Evolutionary conservation across 2,113 vertebrate species (phyloP), one percentile per base, ranked within the genome.

Genomic region (Pelusios castaneus): DNA sequence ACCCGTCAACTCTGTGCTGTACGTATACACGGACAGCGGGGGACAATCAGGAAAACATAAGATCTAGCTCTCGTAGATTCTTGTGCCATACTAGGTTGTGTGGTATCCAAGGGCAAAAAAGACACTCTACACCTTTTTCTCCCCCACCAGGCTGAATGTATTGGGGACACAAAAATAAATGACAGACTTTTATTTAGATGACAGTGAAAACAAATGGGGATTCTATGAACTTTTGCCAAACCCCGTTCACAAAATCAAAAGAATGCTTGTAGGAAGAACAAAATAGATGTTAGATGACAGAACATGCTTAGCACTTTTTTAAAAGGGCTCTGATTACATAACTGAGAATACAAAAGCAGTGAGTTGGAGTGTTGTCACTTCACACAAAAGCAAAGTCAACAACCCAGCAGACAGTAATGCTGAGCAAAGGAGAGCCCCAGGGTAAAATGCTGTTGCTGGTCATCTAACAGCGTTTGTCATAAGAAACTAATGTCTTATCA

Each of bases 221-320:
- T 95, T 91, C 93, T 92, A 13, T 43, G 47, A 0, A 1, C 80
- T 85, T 86, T 89, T 95, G 95, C 92, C 93, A 95, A 96, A 91
- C 27, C 83, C 85, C 93, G 85, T 93, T 96, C 89, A 96, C 79
- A 92, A 89, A 94, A 78, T 3, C 75, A 93, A 93, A n/a, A 92
- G 89, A 86, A 91, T 81, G 83, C 55, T 89, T 96, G 92, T 88
- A 95, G 94, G 94, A 95, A 91, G 85, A 88, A 94, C 91, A 95
- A 95, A 95, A 95, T 92, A 92, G 83, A 89, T 93, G 75, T 89
- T 58, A 79, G 82, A 87, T 95, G 96, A 92, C 80, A 95, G 92
- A 94, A 88, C 88, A 79, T 0, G 5, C 91, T 95, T 89, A 94
- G 93, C 89, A 31, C 85, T 73, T 95, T 89, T 90, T 94, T 94